A percentile compares a stretch with the other conserved stretches of the same genome.
phyloP scores from a whole-genome alignment of 2,888 invertebrate genomes.

The Plagodis dolabraria region DNA sequence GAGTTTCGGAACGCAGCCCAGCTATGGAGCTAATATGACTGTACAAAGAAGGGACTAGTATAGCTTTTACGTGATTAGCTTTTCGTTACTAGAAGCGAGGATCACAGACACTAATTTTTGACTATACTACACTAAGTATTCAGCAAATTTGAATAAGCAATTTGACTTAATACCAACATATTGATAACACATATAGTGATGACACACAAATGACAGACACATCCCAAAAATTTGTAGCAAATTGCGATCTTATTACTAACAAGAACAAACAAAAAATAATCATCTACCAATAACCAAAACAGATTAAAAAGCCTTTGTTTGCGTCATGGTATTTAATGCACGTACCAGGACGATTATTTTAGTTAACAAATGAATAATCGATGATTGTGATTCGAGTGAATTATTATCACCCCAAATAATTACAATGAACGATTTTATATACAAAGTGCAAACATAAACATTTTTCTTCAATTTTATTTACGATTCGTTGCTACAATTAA shows the following conservation, averaged over 20 bases:
- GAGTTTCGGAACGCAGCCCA: too few species aligned
- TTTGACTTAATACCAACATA: not conserved
- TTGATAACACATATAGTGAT: too few species aligned
- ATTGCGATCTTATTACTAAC: not conserved
- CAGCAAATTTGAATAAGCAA: not conserved
- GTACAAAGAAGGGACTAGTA: not conserved
- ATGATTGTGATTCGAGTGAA: conserved; percentile 7
- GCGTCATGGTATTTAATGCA: conserved; percentile 4
- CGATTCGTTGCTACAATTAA: not conserved
- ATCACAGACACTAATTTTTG: conserved; percentile 1
- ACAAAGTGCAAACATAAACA: not conserved
- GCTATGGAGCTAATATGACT: too few species aligned
- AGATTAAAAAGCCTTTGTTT: conserved; percentile 21
- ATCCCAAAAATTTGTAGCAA: not conserved
- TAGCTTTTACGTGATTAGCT: not conserved
- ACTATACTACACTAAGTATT: conserved; percentile 5
- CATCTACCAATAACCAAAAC: conserved; percentile 20
- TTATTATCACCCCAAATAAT: not conserved
- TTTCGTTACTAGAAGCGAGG: not conserved
- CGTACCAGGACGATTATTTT: conserved; percentile 7
- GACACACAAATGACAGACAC: too few species aligned
- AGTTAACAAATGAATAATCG: conserved; percentile 14
- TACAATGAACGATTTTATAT: not conserved
- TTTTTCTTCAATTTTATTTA: not conserved
- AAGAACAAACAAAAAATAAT: conserved; percentile 3